Base-by-base conservation (phyloP, 2,888 invertebrate genomes). In the Drosophila villosipedis region DNA sequence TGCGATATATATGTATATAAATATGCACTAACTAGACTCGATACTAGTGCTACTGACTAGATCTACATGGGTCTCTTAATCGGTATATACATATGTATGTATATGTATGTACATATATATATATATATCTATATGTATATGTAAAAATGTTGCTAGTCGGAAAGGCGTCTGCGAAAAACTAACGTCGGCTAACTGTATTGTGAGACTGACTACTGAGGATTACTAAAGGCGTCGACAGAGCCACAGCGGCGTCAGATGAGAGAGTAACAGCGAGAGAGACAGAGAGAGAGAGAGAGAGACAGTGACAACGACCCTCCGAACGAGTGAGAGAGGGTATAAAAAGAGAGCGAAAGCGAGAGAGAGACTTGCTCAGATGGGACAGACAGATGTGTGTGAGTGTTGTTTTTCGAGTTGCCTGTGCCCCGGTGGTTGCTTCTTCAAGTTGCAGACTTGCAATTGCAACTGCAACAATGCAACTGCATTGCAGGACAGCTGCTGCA, bases 141-240 rank as follows among this genome's bases (percentile, higher is more conserved):
- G 49, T 71, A 62, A 75, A 85, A 88, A 85, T 88, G 72, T 73
- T 82, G 63, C 81, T 79, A 89, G 79, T 78, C 84, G 84, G 86
- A 89, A 89, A 84, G 84, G 86, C 82, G 89, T 89, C 87, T 86
- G 89, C 84, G 86, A 82, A 87, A 89, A 88, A 87, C 89, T 89
- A 87, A 87, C 87, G 89, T 86, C 84, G 84, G 74, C 79, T 82
- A 80, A 80, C 74, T 82, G 79, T 77, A 80, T 80, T 72, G 55
- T 49, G 72, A 79, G 86, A 86, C 86, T 82, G 88, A 83, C 77
- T 80, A 58, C 81, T 70, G 68, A 72, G 82, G 65, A 54, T 82
- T 80, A 84, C 87, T 75, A 74, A 87, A 88, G 87, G 89, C 87
- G 89, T 83, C 83, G 84, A 72, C 83, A 75, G 81, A 81, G 81